phyloP scores from a whole-genome alignment of 2,113 vertebrate species.

The Euleptes europaea region DNA sequence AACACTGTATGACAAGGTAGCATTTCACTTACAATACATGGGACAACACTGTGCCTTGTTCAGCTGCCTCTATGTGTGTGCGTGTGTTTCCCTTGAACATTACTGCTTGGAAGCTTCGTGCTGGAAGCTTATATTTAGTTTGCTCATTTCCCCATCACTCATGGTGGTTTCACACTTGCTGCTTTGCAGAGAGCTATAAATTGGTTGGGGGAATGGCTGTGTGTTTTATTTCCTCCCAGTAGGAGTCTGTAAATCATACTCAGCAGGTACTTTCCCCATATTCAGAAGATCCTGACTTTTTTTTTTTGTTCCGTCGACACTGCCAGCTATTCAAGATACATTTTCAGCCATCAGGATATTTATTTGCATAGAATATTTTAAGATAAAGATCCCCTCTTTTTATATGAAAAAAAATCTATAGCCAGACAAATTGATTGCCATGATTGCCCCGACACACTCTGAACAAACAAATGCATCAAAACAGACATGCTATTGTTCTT shows the following conservation, averaged over 20 bases:
- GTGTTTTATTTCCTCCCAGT: constrained; percentile 35
- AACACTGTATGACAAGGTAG: background rate
- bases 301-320: constrained; percentile 13
- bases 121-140: background rate
- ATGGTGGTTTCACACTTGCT: background rate
- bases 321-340: background rate
- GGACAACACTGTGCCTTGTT: background rate
- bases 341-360: constrained; percentile 24
- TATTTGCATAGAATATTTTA: constrained; percentile 11
- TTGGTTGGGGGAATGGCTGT: background rate
- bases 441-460: background rate
- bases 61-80: background rate
- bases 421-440: constrained; percentile 10
- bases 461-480: background rate
- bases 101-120: background rate
- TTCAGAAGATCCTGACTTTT: constrained; percentile 18
- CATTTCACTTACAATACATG: background rate
- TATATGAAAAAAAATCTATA: constrained; percentile 24
- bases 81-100: background rate
- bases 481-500: background rate
- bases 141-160: background rate
- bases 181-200: background rate
- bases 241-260: constrained; percentile 35
- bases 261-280: constrained; percentile 9
- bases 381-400: constrained; percentile 24